These are phyloP conservation scores for Drosophila stalkeri DNA, from an alignment of 2,888 invertebrate species.

Conservation along the genomic window DNA sequence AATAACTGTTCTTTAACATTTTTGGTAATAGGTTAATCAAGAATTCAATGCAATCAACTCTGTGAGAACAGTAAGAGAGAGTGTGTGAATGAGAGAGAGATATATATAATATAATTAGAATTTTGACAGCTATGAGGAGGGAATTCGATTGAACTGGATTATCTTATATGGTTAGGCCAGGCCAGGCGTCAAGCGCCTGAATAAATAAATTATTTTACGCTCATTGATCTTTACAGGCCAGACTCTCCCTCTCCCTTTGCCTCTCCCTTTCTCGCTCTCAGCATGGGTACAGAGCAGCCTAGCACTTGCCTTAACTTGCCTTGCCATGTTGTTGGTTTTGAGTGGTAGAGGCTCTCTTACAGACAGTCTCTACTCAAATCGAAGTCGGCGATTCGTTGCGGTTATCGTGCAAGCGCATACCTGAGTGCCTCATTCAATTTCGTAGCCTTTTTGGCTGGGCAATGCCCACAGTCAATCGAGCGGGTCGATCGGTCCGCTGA, in stretches of 20 bases:
- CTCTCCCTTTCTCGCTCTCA: background rate
- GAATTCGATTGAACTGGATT: conserved; percentile 43
- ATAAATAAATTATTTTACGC: conserved; percentile 25
- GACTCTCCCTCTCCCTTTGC: background rate
- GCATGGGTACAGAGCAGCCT: conserved; percentile 12
- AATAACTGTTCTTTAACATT: conserved; percentile 22
- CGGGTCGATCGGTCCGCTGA: conserved; percentile 68
- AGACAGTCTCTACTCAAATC: conserved; percentile 17
- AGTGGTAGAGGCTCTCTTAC: conserved; percentile 22
- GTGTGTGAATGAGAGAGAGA: too few species aligned
- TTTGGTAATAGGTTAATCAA: conserved; percentile 16
- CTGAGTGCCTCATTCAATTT: conserved; percentile 68
- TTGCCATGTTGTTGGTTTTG: conserved; percentile 6
- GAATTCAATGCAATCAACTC: background rate
- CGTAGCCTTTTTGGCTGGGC: conserved; percentile 45
- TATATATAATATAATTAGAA: conserved; percentile 6
- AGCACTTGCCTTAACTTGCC: conserved; percentile 29
- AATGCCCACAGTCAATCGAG: conserved; percentile 47
- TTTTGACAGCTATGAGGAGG: background rate
- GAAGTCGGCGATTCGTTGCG: conserved; percentile 67
- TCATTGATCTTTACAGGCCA: conserved; percentile 25
- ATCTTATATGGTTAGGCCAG: conserved; percentile 2
- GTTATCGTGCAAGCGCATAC: conserved; percentile 75
- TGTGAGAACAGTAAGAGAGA: background rate
- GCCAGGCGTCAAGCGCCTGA: conserved; percentile 6